Percentiles rank a stretch among this genome's conserved stretches.
These are phyloP conservation scores for Gortyna flavago DNA, from an alignment of 2,888 invertebrate species.

Conservation along the genomic window DNA sequence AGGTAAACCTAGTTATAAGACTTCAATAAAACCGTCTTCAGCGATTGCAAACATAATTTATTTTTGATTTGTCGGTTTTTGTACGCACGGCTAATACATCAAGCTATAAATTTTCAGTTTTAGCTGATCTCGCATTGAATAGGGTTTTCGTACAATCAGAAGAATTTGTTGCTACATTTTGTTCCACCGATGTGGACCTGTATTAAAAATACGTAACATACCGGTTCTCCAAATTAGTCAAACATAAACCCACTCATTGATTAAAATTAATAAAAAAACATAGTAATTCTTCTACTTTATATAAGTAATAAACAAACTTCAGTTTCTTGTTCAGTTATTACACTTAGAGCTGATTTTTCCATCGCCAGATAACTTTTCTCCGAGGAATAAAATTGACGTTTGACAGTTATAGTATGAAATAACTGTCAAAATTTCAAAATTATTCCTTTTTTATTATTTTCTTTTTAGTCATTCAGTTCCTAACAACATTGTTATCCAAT, in stretches of 20 bases:
- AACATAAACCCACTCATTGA: constrained; percentile 39
- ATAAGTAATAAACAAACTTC: constrained; percentile 17
- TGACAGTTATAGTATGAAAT: no score
- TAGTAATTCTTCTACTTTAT: constrained; percentile 2
- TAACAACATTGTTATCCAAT: constrained; percentile 49
- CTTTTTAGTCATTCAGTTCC: constrained; percentile 42
- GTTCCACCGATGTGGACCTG: constrained; percentile 3
- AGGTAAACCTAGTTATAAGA: not conserved
- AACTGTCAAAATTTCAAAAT: no score
- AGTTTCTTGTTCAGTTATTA: constrained; percentile 39
- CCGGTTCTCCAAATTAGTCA: constrained; percentile 46
- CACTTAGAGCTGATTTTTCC: no score
- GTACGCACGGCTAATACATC: no score
- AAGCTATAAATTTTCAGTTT: no score
- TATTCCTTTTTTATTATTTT: no score
- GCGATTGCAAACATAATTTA: not conserved
- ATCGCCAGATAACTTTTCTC: no score
- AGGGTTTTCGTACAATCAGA: not conserved
- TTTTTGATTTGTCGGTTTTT: not conserved
- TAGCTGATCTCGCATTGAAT: no score
- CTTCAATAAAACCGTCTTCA: not conserved
- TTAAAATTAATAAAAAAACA: constrained; percentile 35
- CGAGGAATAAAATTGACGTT: no score
- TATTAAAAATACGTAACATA: constrained; percentile 42
- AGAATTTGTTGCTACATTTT: constrained; percentile 22